Evolutionary conservation across 2,113 vertebrate genomes (phyloP).

Genomic region (Taxidea taxus): DNA sequence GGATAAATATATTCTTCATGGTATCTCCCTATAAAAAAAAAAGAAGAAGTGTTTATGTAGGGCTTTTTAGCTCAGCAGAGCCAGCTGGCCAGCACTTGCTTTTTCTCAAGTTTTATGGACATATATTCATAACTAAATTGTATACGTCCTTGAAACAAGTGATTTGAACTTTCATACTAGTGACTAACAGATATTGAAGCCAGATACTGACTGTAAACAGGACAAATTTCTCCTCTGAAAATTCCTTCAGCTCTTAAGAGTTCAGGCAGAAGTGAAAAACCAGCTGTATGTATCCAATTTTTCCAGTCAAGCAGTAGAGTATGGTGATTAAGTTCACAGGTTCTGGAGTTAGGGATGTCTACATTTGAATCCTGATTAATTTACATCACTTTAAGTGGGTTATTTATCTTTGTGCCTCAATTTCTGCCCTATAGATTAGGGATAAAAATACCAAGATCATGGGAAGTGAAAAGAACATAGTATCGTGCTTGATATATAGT

Average conservation of each 20-base stretch:
- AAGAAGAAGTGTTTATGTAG: background rate
- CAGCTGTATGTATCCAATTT: background rate
- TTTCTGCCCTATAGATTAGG: conserved; percentile 20
- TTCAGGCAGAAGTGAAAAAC: background rate
- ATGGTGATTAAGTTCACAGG: background rate
- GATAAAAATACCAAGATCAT: background rate
- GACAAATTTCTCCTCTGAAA: conserved; percentile 45
- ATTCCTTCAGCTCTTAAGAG: background rate
- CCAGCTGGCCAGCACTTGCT: conserved; percentile 1
- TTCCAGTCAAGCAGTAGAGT: background rate
- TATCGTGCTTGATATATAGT: background rate
- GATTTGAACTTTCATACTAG: background rate
- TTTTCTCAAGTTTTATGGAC: conserved; percentile 34
- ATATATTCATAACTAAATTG: conserved; percentile 47
- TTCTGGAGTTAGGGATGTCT: background rate
- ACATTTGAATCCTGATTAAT: background rate
- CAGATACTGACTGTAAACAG: background rate
- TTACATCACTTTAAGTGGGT: background rate
- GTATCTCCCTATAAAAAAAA: conserved; percentile 85
- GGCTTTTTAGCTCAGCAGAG: background rate
- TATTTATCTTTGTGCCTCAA: conserved; percentile 1
- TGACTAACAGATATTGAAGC: conserved; percentile 22
- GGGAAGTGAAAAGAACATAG: background rate
- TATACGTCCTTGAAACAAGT: background rate
- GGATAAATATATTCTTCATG: conserved; percentile 89